Evolutionary conservation across 2,888 invertebrate species (phyloP).

Genomic region (Spisula solida): DNA sequence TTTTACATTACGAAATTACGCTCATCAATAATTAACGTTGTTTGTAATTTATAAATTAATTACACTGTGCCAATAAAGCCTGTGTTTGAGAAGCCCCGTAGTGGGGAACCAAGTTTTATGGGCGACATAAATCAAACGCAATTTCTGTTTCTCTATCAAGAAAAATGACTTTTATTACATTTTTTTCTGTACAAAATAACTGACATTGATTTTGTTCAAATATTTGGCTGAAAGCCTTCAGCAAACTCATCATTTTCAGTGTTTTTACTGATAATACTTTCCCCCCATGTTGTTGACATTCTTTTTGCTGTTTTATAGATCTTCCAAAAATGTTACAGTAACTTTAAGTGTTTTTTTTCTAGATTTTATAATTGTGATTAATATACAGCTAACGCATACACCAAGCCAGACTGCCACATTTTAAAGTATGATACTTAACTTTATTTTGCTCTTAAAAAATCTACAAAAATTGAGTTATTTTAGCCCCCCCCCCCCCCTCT

Average conservation of each 20-base stretch:
- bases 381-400: too few species aligned
- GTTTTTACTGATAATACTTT: background rate
- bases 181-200: conserved; percentile 17
- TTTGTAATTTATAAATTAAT: conserved; percentile 65
- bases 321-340: background rate
- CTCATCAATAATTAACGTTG: conserved; percentile 60
- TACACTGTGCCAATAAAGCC: conserved; percentile 30
- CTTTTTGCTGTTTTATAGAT: background rate
- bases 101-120: conserved; percentile 39
- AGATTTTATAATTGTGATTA: too few species aligned
- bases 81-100: conserved; percentile 24
- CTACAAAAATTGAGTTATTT: too few species aligned
- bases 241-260: conserved; percentile 5
- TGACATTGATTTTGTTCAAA: conserved; percentile 4
- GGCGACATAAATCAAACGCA: conserved; percentile 41
- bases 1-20: conserved; percentile 62
- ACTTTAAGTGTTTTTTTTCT: too few species aligned
- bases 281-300: background rate
- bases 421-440: too few species aligned
- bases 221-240: conserved; percentile 6
- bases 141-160: conserved; percentile 39
- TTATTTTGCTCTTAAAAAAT: too few species aligned
- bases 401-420: too few species aligned
- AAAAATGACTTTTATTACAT: conserved; percentile 33
- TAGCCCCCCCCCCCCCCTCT: too few species aligned